phyloP scores from a whole-genome alignment of 2,888 invertebrate species.

The Pristionchus fissidentatus region DNA sequence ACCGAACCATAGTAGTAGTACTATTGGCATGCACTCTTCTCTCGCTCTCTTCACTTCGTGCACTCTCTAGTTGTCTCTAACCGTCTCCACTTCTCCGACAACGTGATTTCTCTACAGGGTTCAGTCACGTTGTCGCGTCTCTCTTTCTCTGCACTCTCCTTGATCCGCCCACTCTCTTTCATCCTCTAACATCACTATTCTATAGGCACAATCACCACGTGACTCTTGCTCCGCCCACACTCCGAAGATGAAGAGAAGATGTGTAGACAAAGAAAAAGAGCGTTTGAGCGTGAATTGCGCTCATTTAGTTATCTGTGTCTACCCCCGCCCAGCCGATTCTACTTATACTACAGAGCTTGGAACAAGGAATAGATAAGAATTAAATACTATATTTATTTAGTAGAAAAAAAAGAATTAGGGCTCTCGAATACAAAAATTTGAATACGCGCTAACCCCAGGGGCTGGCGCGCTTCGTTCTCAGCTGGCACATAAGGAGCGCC shows the following conservation, averaged over 20 bases:
- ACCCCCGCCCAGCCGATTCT: no score
- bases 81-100: conserved; percentile 10
- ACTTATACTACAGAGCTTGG: no score
- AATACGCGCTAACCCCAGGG: not conserved
- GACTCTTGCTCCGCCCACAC: conserved; percentile 5
- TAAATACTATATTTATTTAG: not conserved
- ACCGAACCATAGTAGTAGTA: not conserved
- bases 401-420: not conserved
- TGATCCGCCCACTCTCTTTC: not conserved
- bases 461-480: conserved; percentile 23
- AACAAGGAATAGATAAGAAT: not conserved
- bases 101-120: not conserved
- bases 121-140: conserved; percentile 31
- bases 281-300: no score
- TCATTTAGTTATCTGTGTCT: no score
- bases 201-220: conserved; percentile 32
- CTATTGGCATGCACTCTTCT: not conserved
- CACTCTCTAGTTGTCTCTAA: no score
- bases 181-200: conserved; percentile 22
- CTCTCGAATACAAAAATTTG: not conserved
- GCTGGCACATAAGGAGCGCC: not conserved
- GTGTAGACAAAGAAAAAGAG: conserved; percentile 10
- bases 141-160: not conserved
- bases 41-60: not conserved
- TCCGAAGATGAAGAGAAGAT: conserved; percentile 1